Conservation (phyloP, 2,113 vertebrate species). For the Rhabdomys dilectus region DNA sequence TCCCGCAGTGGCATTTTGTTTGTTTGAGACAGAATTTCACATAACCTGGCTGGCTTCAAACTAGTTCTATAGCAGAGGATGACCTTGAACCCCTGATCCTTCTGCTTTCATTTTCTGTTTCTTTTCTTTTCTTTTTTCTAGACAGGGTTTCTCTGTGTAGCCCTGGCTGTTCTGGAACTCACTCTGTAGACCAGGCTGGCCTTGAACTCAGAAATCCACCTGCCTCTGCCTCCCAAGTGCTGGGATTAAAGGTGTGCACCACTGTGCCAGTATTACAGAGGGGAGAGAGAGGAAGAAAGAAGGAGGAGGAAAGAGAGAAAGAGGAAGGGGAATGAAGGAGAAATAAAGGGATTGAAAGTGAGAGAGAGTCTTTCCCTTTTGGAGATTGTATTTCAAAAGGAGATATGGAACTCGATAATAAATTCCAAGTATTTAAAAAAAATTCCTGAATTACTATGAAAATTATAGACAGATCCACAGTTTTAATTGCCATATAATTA, state of each 20-base stretch:
- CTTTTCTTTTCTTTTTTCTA: no score
- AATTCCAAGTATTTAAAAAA: background rate
- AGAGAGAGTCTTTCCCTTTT: background rate
- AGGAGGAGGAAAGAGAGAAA: background rate
- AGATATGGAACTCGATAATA: background rate
- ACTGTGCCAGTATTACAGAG: background rate
- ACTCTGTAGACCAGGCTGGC: no score
- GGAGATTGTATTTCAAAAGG: background rate
- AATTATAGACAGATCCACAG: background rate
- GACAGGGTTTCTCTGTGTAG: no score
- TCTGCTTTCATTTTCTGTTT: background rate
- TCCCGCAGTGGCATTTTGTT: background rate
- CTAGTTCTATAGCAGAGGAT: background rate
- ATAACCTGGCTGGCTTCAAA: background rate
- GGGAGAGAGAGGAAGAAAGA: background rate
- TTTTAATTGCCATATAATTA: background rate
- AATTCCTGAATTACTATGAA: constrained; percentile 7
- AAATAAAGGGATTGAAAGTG: background rate
- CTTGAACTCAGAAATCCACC: no score
- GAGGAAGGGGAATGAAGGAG: background rate
- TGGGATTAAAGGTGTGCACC: no score
- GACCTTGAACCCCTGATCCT: background rate
- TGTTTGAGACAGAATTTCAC: background rate
- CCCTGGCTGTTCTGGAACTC: no score
- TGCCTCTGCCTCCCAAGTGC: no score